phyloP scores from a whole-genome alignment of 2,113 vertebrate genomes.

The Fukomys damarensis region DNA sequence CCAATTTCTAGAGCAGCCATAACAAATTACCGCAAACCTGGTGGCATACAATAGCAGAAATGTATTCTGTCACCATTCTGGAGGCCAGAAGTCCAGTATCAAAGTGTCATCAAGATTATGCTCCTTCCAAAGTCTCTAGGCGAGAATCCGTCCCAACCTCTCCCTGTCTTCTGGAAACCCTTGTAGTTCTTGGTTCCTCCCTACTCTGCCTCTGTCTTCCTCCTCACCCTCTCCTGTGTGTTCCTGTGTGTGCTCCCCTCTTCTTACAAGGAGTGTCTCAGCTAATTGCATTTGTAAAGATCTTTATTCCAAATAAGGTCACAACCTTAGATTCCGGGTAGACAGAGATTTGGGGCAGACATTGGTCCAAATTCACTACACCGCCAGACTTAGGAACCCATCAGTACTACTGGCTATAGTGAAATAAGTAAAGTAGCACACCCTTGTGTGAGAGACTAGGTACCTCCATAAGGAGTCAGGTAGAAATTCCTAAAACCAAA shows the following conservation, averaged over 20 bases:
- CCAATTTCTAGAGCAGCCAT: neutral
- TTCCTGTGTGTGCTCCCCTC: neutral
- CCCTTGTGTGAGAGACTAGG: neutral
- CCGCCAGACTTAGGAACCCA: neutral
- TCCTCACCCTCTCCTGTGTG: neutral
- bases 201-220: neutral
- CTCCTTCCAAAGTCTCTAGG: neutral
- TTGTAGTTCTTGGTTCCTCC: neutral
- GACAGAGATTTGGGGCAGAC: neutral
- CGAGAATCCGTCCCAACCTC: neutral
- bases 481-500: neutral
- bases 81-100: neutral
- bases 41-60: neutral
- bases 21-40: neutral
- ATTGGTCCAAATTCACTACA: neutral
- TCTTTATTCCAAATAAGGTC: neutral
- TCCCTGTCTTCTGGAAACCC: neutral
- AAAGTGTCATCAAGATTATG: neutral
- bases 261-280: neutral
- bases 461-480: neutral
- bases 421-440: neutral
- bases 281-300: neutral
- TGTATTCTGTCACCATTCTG: neutral
- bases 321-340: neutral
- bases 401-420: neutral